These are phyloP conservation scores for Lapara coniferarum DNA, from an alignment of 2,888 invertebrate species.

Conservation along the genomic window DNA sequence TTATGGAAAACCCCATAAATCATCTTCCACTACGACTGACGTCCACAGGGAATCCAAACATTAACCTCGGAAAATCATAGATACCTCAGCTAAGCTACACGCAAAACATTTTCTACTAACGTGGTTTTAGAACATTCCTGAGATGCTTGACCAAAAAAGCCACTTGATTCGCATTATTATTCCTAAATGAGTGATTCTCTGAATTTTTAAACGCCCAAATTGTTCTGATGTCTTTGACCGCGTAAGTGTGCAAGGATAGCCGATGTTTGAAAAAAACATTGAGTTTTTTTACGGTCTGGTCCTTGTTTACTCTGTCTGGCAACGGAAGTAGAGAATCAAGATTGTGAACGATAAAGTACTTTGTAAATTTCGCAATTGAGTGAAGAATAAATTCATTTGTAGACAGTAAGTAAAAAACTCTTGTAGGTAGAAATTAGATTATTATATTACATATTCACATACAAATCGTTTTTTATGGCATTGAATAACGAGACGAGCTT, in stretches of 20 bases:
- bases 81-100: not conserved
- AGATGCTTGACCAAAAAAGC: not conserved
- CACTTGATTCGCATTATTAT: slow-evolving; percentile 21
- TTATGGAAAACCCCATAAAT: too few relatives aligned
- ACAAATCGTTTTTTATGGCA: too few relatives aligned
- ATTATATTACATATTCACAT: too few relatives aligned
- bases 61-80: not conserved
- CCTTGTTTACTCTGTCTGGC: not conserved
- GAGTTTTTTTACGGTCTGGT: slow-evolving; percentile 9
- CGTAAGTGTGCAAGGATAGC: slow-evolving; percentile 15
- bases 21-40: too few relatives aligned
- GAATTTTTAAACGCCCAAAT: slow-evolving; percentile 20
- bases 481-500: too few relatives aligned
- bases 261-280: slow-evolving; percentile 9
- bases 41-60: not conserved
- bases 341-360: not conserved
- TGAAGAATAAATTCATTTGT: too few relatives aligned
- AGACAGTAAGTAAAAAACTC: too few relatives aligned
- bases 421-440: too few relatives aligned
- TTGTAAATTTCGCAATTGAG: too few relatives aligned
- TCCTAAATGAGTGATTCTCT: slow-evolving; percentile 22
- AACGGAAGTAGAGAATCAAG: slow-evolving; percentile 5
- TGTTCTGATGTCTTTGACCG: slow-evolving; percentile 19
- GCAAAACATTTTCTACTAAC: slow-evolving; percentile 2
- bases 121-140: slow-evolving; percentile 8